Percentiles rank a stretch among this genome's conserved stretches.
Conservation (phyloP, 1,140 invertebrate species). For the Halesus radiatus region DNA sequence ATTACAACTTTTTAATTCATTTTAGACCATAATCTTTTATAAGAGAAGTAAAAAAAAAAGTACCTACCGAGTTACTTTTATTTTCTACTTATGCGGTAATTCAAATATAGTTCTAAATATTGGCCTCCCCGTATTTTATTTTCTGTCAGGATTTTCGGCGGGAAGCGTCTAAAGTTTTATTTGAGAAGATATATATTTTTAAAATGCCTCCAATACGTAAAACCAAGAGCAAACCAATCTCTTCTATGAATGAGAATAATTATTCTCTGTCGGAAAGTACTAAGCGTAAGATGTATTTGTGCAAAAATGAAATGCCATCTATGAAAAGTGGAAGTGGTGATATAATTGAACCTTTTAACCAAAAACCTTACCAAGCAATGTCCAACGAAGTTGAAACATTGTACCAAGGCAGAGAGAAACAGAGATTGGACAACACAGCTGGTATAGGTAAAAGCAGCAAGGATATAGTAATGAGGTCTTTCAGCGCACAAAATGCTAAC, state of each 20-base stretch:
- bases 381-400: too few relatives aligned
- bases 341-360: background rate
- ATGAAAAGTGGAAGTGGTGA: background rate
- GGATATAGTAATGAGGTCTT: too few relatives aligned
- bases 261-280: background rate
- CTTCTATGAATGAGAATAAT: background rate
- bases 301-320: background rate
- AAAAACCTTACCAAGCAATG: background rate
- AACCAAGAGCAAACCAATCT: background rate
- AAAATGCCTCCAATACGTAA: slow-evolving; percentile 30
- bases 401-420: too few relatives aligned
- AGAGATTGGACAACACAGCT: too few relatives aligned
- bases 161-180: background rate
- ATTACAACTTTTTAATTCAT: background rate
- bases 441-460: too few relatives aligned
- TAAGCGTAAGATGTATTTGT: background rate
- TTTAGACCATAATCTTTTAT: background rate
- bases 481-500: too few relatives aligned
- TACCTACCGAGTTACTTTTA: background rate
- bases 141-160: background rate
- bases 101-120: background rate
- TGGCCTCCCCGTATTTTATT: too few relatives aligned
- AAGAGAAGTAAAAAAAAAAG: background rate
- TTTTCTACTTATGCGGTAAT: background rate
- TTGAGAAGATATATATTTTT: background rate